Percentiles rank a stretch among this genome's conserved stretches.
Conservation (phyloP, 2,797 vertebrate species). For the Spinus olivaceus region DNA sequence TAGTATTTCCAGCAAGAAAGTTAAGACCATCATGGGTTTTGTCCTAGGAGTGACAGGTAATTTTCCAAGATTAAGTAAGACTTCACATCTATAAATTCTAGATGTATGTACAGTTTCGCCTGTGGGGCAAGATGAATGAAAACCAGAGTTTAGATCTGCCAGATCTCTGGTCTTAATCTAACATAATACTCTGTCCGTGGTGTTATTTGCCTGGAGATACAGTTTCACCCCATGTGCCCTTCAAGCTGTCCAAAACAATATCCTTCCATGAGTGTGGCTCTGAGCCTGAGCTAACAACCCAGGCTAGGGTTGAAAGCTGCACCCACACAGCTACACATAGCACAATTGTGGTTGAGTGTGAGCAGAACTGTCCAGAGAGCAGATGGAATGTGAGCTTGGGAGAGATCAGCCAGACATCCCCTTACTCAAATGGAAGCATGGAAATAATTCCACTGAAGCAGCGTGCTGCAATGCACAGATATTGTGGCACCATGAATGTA, state of each 20-base stretch:
- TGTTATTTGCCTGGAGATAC: neutral
- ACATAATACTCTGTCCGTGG: neutral
- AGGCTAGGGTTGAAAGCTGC: neutral
- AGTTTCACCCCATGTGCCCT: neutral
- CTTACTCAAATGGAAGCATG: neutral
- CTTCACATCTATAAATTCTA: neutral
- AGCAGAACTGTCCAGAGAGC: neutral
- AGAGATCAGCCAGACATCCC: neutral
- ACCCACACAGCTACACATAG: no score
- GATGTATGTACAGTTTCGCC: neutral
- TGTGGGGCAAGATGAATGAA: neutral
- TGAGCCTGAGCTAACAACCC: neutral
- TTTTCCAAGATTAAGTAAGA: neutral
- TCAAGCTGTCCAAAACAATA: neutral
- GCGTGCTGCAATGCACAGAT: neutral
- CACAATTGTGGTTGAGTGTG: neutral
- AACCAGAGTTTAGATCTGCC: neutral
- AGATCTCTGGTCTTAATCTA: neutral
- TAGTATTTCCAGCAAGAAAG: neutral
- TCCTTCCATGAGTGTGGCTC: neutral
- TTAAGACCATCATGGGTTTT: neutral
- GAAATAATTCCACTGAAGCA: neutral
- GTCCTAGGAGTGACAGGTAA: neutral
- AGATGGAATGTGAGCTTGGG: neutral
- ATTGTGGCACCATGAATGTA: neutral